Evolutionary conservation across 1,140 invertebrate species (phyloP).

Genomic region (Solenopsis invicta): DNA sequence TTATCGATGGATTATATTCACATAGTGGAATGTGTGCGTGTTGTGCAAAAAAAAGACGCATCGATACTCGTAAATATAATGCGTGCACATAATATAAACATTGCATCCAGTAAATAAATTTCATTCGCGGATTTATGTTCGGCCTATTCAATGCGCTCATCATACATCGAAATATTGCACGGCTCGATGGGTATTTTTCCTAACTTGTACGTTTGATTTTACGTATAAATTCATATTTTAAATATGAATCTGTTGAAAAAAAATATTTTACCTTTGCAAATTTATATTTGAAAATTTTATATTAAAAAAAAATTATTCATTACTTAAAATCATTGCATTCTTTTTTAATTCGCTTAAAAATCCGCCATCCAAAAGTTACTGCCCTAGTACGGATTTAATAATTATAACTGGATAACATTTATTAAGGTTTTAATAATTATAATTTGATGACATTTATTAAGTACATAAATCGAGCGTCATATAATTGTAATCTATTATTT

Average conservation of each 20-base stretch:
- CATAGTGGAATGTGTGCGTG: neutral
- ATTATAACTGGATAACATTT: neutral
- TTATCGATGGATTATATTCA: slow-evolving; percentile 33
- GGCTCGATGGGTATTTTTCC: neutral
- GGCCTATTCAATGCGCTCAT: neutral
- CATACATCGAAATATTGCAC: slow-evolving; percentile 16
- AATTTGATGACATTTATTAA: neutral
- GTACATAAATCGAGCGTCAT: neutral
- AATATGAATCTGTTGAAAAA: slow-evolving; percentile 7
- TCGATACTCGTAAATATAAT: slow-evolving; percentile 29
- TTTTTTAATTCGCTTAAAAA: slow-evolving; percentile 10
- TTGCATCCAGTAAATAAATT: slow-evolving; percentile 45
- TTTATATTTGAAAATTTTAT: slow-evolving; percentile 16
- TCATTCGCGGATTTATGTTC: slow-evolving; percentile 26
- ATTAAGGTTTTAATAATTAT: neutral
- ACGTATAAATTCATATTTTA: slow-evolving; percentile 31
- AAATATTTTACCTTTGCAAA: neutral
- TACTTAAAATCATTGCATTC: neutral
- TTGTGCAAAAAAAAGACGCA: neutral
- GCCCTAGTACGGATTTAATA: neutral
- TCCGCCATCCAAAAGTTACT: neutral
- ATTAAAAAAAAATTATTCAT: neutral
- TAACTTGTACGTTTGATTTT: slow-evolving; percentile 23
- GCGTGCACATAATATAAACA: slow-evolving; percentile 28
- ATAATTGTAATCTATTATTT: slow-evolving; percentile 4